Conservation (phyloP, 2,888 invertebrate genomes). For the Scrobipalpa atriplicella region DNA sequence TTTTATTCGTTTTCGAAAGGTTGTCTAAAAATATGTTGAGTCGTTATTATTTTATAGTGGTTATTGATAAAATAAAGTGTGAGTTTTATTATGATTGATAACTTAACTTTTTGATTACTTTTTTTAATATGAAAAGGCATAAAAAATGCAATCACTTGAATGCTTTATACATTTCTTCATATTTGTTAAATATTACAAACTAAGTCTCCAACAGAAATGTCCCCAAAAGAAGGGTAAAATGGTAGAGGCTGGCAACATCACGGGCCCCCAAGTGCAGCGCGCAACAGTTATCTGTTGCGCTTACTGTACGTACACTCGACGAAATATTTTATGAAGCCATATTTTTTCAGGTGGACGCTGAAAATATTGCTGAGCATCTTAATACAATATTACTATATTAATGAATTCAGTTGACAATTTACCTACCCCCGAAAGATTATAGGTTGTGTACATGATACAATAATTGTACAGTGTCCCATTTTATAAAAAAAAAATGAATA, state of each 20-base stretch:
- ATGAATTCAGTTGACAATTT: not conserved
- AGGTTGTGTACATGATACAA: too few relatives aligned
- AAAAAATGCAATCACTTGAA: too few relatives aligned
- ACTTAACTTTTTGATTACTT: not conserved
- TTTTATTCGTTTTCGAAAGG: conserved; percentile 7
- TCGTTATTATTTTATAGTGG: not conserved
- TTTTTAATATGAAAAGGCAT: too few relatives aligned
- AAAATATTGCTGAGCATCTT: conserved; percentile 19
- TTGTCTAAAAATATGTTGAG: not conserved
- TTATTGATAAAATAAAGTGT: not conserved
- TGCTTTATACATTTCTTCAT: too few relatives aligned
- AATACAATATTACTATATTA: not conserved
- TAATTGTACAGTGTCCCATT: too few relatives aligned
- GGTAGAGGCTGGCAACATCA: conserved; percentile 33
- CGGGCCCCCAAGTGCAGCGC: conserved; percentile 34
- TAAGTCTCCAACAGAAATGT: too few relatives aligned
- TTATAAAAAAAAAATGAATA: too few relatives aligned
- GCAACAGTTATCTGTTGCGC: conserved; percentile 78
- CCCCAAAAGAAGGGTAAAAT: not conserved
- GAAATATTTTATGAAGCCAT: conserved; percentile 11
- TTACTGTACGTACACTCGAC: conserved; percentile 32
- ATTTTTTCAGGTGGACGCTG: not conserved
- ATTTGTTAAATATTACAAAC: too few relatives aligned
- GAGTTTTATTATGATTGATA: not conserved
- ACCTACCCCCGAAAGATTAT: too few relatives aligned